Evolutionary conservation across 2,888 invertebrate species (phyloP).

Genomic region (Patella depressa): DNA sequence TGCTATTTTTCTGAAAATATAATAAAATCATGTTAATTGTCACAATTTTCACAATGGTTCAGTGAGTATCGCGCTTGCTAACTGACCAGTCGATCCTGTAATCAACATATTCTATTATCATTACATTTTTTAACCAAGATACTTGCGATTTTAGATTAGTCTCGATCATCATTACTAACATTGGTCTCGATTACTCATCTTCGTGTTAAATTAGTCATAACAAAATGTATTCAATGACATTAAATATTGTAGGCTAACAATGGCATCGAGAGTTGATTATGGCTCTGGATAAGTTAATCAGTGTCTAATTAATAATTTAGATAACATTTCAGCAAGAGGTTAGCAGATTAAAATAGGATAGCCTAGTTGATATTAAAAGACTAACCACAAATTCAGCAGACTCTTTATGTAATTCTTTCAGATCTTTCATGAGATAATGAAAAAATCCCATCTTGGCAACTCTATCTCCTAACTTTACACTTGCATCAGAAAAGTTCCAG

Average conservation of each 20-base stretch:
- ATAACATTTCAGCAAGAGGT: neutral
- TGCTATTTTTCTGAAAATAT: constrained; percentile 18
- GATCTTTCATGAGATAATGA: constrained; percentile 25
- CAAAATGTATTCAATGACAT: no score
- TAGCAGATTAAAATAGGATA: neutral
- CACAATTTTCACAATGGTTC: no score
- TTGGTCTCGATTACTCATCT: no score
- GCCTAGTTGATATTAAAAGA: neutral
- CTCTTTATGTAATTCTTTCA: constrained; percentile 13
- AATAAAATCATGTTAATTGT: neutral
- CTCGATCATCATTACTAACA: no score
- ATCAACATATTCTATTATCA: no score
- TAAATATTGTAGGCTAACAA: no score
- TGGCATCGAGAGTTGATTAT: neutral
- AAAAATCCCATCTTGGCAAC: constrained; percentile 36
- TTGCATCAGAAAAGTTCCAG: constrained; percentile 50
- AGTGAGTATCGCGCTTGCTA: no score
- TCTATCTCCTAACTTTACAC: constrained; percentile 37
- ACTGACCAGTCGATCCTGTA: no score
- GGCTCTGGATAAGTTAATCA: neutral
- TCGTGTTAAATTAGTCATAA: no score
- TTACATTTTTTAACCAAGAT: no score
- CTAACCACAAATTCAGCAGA: neutral
- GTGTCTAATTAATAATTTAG: neutral
- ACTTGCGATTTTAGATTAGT: no score